Base-by-base conservation (phyloP, 2,888 invertebrate species). In the Stictocephala bisonia region DNA sequence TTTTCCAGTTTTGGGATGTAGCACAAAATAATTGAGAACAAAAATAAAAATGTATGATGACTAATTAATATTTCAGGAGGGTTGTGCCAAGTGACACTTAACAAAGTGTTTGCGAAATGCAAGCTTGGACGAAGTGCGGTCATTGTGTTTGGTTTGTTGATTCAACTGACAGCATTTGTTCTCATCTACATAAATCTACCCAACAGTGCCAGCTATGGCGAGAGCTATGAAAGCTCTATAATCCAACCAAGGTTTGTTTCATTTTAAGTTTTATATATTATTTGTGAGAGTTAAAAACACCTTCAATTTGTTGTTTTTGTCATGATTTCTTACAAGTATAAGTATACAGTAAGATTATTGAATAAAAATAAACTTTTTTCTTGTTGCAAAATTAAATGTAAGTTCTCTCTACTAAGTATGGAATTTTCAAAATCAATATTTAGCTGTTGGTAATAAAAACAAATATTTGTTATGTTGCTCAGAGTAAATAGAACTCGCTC, bases 131-230 rank as follows among this genome's bases (percentile, higher is more conserved):
- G 73, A 6, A 73, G 50, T 40, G 66, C 50, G 3, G 64, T 73
- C 3, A 73, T 73, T 3, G 29, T 73, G 26, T 64, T 73, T 50
- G 73, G 73, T 0, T 74, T 77, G n/a, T 13, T 60, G 11, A n/a
- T 78, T 29, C 77, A 78, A 40, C 44, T 74, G 26, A 27, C 90
- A 22, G 90, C 93, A 3, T 98, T 93, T 85, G 91, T 93, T 84
- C 86, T 94, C 6, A 92, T 94, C 75, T 96, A 95, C 84, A 84
- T 98, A 72, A 97, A 97, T 84, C 83, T 98, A 48, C 97, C 98
- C 0, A 88, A 91, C 79, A 86, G 87, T 22, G 90, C 97, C 0
- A 94, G 97, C 0, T 90, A 96, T 80, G 86, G 88, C 3, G 86
- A 87, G 58, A 86, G 87, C 58, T 89, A 91, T 6, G 86, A 87